These are phyloP conservation scores for Pontoporia blainvillei DNA, from an alignment of 2,113 vertebrate species.

Conservation along the genomic window DNA sequence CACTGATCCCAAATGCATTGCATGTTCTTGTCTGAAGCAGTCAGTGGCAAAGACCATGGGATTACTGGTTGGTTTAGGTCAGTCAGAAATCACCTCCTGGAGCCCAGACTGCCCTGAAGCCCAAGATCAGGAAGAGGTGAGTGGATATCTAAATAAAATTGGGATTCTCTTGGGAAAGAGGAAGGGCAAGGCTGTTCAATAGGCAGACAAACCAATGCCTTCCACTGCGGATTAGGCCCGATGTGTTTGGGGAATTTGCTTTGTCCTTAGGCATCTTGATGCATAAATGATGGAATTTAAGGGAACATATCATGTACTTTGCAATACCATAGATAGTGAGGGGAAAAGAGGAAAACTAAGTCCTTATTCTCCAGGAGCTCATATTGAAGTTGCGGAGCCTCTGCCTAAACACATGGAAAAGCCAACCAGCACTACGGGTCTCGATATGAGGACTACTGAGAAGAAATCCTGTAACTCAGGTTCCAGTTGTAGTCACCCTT, in stretches of 20 bases:
- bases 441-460: background rate
- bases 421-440: no score
- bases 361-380: background rate
- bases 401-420: background rate
- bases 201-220: background rate
- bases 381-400: background rate
- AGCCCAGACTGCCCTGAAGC: background rate
- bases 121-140: background rate
- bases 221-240: fast-evolving
- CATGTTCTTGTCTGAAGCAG: background rate
- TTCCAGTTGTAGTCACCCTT: background rate
- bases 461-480: background rate
- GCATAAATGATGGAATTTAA: background rate
- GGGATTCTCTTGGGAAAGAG: background rate
- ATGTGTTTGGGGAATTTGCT: background rate
- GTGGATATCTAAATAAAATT: background rate
- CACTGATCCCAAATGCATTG: background rate
- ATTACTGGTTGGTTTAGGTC: background rate
- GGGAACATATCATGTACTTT: background rate
- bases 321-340: background rate
- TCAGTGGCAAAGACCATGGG: background rate
- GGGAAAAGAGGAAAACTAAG: background rate
- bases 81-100: background rate
- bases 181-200: background rate
- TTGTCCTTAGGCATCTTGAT: background rate